Conservation (phyloP, 2,797 vertebrate genomes). For the Tachyglossus aculeatus region DNA sequence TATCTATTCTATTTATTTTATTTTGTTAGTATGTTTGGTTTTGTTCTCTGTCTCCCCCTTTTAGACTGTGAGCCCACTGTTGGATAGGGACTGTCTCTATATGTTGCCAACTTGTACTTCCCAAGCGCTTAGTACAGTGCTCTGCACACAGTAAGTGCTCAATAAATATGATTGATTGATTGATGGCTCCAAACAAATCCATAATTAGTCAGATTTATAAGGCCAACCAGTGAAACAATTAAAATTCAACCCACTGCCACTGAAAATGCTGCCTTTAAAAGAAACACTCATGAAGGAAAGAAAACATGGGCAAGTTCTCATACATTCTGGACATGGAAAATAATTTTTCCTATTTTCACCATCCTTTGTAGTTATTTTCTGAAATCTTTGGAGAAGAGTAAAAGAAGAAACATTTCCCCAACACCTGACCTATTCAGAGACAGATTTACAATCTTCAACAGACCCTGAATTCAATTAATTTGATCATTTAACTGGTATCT, state of each 20-base stretch:
- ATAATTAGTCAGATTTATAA: background rate
- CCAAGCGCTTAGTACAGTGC: no score
- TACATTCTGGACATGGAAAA: background rate
- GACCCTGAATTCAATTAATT: constrained; percentile 33
- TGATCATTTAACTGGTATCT: constrained; percentile 42
- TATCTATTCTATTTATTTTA: no score
- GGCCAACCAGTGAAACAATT: background rate
- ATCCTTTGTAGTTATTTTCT: constrained; percentile 53
- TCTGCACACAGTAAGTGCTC: no score
- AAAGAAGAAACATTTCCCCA: constrained; percentile 9
- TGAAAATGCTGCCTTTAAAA: background rate
- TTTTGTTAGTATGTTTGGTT: no score
- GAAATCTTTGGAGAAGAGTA: constrained; percentile 5
- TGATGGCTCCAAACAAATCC: constrained; percentile 10
- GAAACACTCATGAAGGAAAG: background rate
- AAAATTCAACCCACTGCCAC: background rate
- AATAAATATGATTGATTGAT: no score
- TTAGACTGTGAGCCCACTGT: no score
- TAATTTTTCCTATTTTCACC: constrained; percentile 30
- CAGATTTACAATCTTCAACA: constrained; percentile 35
- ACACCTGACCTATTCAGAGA: constrained; percentile 47
- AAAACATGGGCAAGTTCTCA: background rate
- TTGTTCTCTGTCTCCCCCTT: no score
- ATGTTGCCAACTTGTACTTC: no score
- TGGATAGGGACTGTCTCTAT: no score